These are phyloP conservation scores for Gila robusta DNA, from an alignment of 2,797 vertebrate species.

Conservation along the genomic window DNA sequence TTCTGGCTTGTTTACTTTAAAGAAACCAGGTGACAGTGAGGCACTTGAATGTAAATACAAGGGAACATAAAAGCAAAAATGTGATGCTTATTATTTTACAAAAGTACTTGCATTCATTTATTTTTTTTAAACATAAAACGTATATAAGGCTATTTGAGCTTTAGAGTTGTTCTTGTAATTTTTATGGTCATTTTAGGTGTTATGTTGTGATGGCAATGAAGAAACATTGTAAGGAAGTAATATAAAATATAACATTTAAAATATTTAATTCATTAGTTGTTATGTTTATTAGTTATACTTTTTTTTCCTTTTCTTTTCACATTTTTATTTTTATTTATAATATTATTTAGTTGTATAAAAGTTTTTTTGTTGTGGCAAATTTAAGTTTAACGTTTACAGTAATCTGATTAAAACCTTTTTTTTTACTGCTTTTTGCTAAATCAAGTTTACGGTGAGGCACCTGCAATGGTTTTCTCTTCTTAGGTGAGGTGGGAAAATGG, in stretches of 20 bases:
- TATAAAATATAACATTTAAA: neutral
- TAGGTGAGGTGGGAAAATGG: constrained; percentile 78
- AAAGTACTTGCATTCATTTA: neutral
- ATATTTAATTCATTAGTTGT: neutral
- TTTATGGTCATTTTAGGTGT: no score
- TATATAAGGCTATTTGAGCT: no score
- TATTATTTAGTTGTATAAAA: neutral
- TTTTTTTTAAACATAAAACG: no score
- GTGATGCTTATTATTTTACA: no score
- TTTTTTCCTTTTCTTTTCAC: neutral
- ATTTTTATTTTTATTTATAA: neutral
- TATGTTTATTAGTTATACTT: neutral
- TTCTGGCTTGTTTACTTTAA: no score
- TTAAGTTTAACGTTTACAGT: neutral
- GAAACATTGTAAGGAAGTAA: no score
- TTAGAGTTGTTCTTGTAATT: no score
- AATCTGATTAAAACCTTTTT: neutral
- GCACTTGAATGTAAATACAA: no score
- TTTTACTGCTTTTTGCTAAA: neutral
- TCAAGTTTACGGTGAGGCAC: neutral
- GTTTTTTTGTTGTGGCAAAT: neutral
- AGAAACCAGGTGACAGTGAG: no score
- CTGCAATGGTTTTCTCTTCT: neutral
- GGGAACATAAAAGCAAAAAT: no score
- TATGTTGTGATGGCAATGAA: no score